Conservation (phyloP, 2,113 vertebrate genomes). For the Gadus macrocephalus region DNA sequence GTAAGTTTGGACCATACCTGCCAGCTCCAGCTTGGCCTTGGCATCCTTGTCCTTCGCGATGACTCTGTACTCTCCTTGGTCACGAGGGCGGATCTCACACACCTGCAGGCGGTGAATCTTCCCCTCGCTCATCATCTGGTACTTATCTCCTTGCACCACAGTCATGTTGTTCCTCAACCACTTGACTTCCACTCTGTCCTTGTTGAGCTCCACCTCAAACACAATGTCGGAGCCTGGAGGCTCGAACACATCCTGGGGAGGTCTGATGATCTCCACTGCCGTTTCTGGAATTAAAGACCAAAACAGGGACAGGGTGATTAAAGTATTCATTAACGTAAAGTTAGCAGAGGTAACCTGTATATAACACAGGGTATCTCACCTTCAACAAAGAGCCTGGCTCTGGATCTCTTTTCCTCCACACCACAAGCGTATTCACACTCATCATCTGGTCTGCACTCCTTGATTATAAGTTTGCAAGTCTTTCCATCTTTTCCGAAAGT, state of each 20-base stretch:
- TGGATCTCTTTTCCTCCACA: constrained; percentile 88
- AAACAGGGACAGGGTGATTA: too few relatives aligned
- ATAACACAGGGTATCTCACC: constrained; percentile 61
- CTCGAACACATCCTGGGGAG: constrained; percentile 87
- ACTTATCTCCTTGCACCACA: constrained; percentile 93
- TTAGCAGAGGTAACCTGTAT: background rate
- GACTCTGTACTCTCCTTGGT: constrained; percentile 95
- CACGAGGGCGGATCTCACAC: constrained; percentile 90
- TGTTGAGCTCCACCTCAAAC: constrained; percentile 93
- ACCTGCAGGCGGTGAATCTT: constrained; percentile 93
- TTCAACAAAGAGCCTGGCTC: constrained; percentile 95
- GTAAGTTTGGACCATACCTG: constrained; percentile 71
- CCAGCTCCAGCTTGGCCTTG: constrained; percentile 93
- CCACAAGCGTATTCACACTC: constrained; percentile 98
- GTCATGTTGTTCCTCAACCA: constrained; percentile 98
- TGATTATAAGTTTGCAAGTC: constrained; percentile 83
- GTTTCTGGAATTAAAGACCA: constrained; percentile 76
- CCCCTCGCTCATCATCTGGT: constrained; percentile 98
- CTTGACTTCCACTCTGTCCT: constrained; percentile 93
- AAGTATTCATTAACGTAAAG: too few relatives aligned
- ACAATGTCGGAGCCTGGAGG: constrained; percentile 88
- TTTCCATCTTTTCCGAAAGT: constrained; percentile 90
- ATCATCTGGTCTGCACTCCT: constrained; percentile 92
- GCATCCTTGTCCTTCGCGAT: constrained; percentile 96
- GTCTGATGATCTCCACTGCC: constrained; percentile 92